These are phyloP conservation scores for Thalassarche chlororhynchos DNA, from an alignment of 2,113 vertebrate genomes.

Conservation along the genomic window DNA sequence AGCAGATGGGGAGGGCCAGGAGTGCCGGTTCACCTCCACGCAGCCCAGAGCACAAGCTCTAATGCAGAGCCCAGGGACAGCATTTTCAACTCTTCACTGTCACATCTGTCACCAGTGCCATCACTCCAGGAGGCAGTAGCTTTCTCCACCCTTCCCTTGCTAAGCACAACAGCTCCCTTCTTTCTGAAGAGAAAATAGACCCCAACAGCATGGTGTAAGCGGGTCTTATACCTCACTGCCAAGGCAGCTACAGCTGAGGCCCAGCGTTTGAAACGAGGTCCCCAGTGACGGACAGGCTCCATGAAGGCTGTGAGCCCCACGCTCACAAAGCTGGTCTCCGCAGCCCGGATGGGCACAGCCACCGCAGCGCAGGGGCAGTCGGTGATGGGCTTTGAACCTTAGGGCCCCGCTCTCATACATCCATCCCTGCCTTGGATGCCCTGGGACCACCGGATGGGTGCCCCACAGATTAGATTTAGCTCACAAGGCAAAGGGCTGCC, in stretches of 20 bases:
- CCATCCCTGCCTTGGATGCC: not conserved
- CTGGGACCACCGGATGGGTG: not conserved
- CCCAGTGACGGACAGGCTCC: not conserved
- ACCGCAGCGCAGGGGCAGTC: not conserved
- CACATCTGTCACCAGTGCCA: not conserved
- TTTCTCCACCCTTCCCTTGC: not conserved
- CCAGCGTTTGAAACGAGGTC: no score
- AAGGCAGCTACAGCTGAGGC: not conserved
- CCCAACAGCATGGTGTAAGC: not conserved
- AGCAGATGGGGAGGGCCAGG: not conserved
- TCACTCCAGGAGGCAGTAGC: not conserved
- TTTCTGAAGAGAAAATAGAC: not conserved
- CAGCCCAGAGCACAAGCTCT: not conserved
- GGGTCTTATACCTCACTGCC: rapidly evolving
- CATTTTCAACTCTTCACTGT: not conserved
- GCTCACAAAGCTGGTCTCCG: not conserved
- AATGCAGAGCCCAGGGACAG: not conserved
- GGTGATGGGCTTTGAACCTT: not conserved
- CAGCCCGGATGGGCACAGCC: not conserved
- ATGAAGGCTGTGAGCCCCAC: not conserved
- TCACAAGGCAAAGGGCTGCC: not conserved
- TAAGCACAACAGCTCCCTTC: not conserved
- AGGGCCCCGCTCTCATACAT: rapidly evolving
- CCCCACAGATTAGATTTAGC: not conserved
- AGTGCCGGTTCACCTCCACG: not conserved